phyloP scores from a whole-genome alignment of 2,888 invertebrate genomes.

The Pollenia labialis region DNA sequence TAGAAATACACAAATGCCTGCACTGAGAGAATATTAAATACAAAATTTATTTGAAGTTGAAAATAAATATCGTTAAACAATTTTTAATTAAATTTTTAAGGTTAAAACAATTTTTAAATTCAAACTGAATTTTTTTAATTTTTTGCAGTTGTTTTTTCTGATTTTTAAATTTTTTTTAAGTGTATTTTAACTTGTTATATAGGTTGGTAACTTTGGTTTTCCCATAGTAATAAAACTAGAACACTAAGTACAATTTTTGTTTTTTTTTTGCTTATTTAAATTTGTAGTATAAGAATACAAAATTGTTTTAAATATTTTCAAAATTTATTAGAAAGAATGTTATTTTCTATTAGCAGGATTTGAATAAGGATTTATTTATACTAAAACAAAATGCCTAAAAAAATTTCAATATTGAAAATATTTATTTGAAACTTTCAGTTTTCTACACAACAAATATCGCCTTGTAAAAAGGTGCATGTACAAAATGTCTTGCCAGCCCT shows the following conservation, averaged over 20 bases:
- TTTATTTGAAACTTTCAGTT: no score
- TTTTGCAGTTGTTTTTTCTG: neutral
- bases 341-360: neutral
- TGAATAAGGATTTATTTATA: neutral
- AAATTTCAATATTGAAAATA: no score
- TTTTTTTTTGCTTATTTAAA: conserved; percentile 35
- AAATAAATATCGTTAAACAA: no score
- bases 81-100: no score
- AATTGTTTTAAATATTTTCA: conserved; percentile 35
- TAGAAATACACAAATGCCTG: conserved; percentile 73
- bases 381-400: neutral
- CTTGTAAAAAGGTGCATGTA: no score
- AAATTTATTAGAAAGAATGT: conserved; percentile 1
- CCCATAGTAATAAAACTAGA: conserved; percentile 47
- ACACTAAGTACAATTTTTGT: conserved; percentile 33
- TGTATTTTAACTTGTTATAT: conserved; percentile 7
- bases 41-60: no score
- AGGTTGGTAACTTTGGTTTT: conserved; percentile 18
- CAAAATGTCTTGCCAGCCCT: no score
- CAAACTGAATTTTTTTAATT: neutral
- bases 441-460: no score
- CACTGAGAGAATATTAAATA: conserved; percentile 39
- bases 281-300: conserved; percentile 8
- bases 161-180: neutral
- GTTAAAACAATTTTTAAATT: no score